Evolutionary conservation across 1,140 invertebrate genomes (phyloP).

Genomic region (Oreohelix idahoensis): DNA sequence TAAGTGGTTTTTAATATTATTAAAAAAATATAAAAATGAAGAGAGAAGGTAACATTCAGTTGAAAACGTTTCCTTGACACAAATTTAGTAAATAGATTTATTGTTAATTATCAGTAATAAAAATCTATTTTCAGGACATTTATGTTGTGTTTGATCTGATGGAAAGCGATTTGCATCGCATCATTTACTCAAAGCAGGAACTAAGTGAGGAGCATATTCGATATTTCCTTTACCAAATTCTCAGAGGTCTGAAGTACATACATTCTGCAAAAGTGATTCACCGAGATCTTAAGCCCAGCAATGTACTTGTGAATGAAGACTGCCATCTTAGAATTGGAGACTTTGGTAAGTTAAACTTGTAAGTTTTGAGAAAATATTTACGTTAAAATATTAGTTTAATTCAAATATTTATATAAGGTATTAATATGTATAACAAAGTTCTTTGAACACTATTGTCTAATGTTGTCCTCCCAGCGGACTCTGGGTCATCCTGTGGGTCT

Average conservation of each 20-base stretch:
- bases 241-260: slow-evolving; percentile 74
- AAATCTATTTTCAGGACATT: slow-evolving; percentile 65
- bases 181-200: slow-evolving; percentile 74
- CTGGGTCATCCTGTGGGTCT: no score
- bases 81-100: no score
- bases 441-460: no score
- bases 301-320: slow-evolving; percentile 75
- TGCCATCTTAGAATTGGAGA: slow-evolving; percentile 75
- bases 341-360: slow-evolving; percentile 68
- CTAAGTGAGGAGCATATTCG: slow-evolving; percentile 73
- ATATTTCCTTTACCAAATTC: slow-evolving; percentile 75
- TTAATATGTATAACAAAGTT: no score
- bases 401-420: no score
- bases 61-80: no score
- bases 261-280: slow-evolving; percentile 75
- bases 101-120: no score
- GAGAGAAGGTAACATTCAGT: no score
- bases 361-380: background rate
- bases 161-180: slow-evolving; percentile 75
- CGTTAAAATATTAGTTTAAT: no score
- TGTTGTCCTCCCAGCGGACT: no score
- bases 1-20: no score
- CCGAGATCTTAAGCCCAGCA: slow-evolving; percentile 75
- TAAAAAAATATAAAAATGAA: no score
- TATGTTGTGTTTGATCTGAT: slow-evolving; percentile 76